A percentile compares a stretch with the other conserved stretches of the same genome.
Evolutionary conservation across 2,797 vertebrate genomes (phyloP).

Genomic region (Limosa lapponica): DNA sequence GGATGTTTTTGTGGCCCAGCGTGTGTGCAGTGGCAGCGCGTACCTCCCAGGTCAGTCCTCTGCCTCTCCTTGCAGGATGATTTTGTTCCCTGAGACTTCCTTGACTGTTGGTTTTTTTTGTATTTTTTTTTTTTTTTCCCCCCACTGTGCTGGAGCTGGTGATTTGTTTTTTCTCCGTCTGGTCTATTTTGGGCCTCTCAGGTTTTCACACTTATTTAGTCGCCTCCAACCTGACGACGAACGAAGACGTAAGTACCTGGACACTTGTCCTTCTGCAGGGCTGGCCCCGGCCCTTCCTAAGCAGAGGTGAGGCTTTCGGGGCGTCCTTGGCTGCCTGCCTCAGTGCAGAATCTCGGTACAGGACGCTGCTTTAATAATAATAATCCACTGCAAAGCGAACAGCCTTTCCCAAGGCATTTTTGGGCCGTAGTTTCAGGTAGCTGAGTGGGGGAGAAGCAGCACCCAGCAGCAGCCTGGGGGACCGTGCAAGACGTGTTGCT

Average conservation of each 20-base stretch:
- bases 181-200: conserved; percentile 97
- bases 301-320: neutral
- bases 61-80: neutral
- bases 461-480: neutral
- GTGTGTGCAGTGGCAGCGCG: rapidly evolving
- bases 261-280: neutral
- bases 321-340: neutral
- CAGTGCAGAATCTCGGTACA: neutral
- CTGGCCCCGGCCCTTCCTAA: neutral
- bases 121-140: neutral
- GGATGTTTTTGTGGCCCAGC: neutral
- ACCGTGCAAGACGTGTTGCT: neutral
- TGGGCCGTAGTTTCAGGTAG: neutral
- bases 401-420: neutral
- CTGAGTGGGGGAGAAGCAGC: neutral
- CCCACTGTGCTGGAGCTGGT: conserved; percentile 92
- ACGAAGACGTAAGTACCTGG: conserved; percentile 90
- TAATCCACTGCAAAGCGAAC: neutral
- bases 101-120: conserved; percentile 77
- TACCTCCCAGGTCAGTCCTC: neutral
- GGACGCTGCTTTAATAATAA: neutral
- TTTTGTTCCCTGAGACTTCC: conserved; percentile 55
- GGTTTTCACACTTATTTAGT: conserved; percentile 98
- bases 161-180: conserved; percentile 97
- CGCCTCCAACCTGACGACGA: conserved; percentile 96